Percentiles rank a stretch among this genome's conserved stretches.
Conservation (phyloP, 2,797 vertebrate species). For the Takifugu ocellatus region DNA sequence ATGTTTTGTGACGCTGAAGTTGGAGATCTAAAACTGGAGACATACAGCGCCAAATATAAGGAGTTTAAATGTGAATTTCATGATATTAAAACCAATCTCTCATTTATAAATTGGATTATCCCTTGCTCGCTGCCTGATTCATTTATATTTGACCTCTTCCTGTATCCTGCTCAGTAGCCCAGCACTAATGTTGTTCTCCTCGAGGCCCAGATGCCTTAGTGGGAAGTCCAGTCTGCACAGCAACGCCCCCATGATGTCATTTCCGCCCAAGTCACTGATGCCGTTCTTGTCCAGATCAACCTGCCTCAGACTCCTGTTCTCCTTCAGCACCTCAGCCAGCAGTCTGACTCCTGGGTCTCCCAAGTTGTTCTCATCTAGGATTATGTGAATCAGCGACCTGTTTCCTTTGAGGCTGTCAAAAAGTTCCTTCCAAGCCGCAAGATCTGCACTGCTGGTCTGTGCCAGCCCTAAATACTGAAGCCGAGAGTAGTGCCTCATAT, state of each 20-base stretch:
- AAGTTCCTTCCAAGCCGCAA: conserved; percentile 74
- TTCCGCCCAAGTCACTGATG: conserved; percentile 76
- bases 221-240: conserved; percentile 50
- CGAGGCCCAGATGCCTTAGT: conserved; percentile 72
- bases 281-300: conserved; percentile 77
- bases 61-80: too few species aligned
- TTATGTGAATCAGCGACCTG: conserved; percentile 66
- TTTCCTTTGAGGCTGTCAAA: conserved; percentile 77
- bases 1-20: too few species aligned
- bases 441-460: conserved; percentile 61
- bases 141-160: conserved; percentile 56
- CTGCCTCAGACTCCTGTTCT: conserved; percentile 62
- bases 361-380: conserved; percentile 77
- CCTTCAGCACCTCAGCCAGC: conserved; percentile 69
- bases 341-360: conserved; percentile 75
- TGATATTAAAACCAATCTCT: neutral
- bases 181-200: conserved; percentile 73
- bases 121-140: conserved; percentile 13
- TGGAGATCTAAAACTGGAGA: too few species aligned
- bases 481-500: conserved; percentile 71
- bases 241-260: conserved; percentile 71
- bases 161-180: conserved; percentile 72
- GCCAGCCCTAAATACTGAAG: conserved; percentile 79
- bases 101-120: conserved; percentile 6
- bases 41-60: too few species aligned